Evolutionary conservation across 2,888 invertebrate species (phyloP).

Genomic region (Germaria angustata): DNA sequence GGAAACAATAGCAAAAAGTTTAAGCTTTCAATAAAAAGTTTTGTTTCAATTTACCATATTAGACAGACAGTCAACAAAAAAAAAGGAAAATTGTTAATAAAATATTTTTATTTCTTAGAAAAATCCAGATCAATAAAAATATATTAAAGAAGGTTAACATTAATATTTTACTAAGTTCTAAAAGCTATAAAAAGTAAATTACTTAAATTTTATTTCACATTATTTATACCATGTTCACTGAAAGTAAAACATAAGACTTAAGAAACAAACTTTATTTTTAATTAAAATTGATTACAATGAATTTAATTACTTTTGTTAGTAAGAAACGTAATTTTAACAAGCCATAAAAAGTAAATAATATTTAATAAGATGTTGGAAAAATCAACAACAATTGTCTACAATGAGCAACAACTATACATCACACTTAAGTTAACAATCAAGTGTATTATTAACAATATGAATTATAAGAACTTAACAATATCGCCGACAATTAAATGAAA

Average conservation of each 20-base stretch:
- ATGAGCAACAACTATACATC: conserved; percentile 32
- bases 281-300: conserved; percentile 55
- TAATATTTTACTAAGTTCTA: too few species aligned
- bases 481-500: conserved; percentile 70
- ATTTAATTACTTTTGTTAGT: conserved; percentile 67
- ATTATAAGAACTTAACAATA: conserved; percentile 62
- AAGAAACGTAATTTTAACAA: neutral
- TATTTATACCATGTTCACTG: too few species aligned
- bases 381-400: conserved; percentile 46
- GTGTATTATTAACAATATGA: conserved; percentile 65
- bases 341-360: conserved; percentile 63
- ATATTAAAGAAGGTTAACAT: too few species aligned
- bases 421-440: conserved; percentile 47
- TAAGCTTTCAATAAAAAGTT: too few species aligned
- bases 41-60: too few species aligned
- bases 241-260: conserved; percentile 13
- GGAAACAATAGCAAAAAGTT: too few species aligned
- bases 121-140: too few species aligned
- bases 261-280: conserved; percentile 20
- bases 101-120: too few species aligned
- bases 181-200: too few species aligned
- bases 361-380: conserved; percentile 1
- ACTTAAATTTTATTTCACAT: too few species aligned
- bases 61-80: too few species aligned
- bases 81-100: too few species aligned